A percentile compares a stretch with the other conserved stretches of the same genome.
Conservation (phyloP, 2,888 invertebrate genomes). For the Apodemia zela region DNA sequence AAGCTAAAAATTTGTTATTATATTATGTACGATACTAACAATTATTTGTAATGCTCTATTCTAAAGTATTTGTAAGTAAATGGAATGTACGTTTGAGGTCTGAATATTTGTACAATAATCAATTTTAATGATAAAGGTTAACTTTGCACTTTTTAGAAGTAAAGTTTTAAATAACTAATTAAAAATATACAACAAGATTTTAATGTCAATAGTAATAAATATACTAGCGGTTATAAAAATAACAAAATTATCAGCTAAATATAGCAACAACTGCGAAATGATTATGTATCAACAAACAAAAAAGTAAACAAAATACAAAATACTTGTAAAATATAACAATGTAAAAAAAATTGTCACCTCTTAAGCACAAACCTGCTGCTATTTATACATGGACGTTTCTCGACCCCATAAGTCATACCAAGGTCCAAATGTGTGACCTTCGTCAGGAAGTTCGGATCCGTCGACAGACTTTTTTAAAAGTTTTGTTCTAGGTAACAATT, state of each 20-base stretch:
- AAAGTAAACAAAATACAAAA: conserved; percentile 15
- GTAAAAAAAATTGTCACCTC: conserved; percentile 18
- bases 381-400: conserved; percentile 84
- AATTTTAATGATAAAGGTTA: conserved; percentile 17
- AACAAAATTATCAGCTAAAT: conserved; percentile 13
- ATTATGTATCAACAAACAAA: conserved; percentile 17
- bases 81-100: conserved; percentile 14
- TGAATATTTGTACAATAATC: conserved; percentile 19
- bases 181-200: conserved; percentile 17
- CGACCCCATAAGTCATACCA: conserved; percentile 94
- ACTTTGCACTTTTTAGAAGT: conserved; percentile 18
- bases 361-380: conserved; percentile 49
- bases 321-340: conserved; percentile 18
- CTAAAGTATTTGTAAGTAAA: not conserved
- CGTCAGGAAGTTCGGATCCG: conserved; percentile 72
- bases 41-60: conserved; percentile 1
- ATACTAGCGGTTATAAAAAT: conserved; percentile 2
- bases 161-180: conserved; percentile 8
- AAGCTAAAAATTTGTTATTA: not conserved
- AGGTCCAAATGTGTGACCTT: conserved; percentile 89
- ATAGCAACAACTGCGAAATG: conserved; percentile 17
- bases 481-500: conserved; percentile 86
- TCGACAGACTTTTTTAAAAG: conserved; percentile 80
- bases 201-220: conserved; percentile 3
- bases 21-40: not conserved